phyloP scores from a whole-genome alignment of 2,797 vertebrate species.

The Gouania willdenowi region DNA sequence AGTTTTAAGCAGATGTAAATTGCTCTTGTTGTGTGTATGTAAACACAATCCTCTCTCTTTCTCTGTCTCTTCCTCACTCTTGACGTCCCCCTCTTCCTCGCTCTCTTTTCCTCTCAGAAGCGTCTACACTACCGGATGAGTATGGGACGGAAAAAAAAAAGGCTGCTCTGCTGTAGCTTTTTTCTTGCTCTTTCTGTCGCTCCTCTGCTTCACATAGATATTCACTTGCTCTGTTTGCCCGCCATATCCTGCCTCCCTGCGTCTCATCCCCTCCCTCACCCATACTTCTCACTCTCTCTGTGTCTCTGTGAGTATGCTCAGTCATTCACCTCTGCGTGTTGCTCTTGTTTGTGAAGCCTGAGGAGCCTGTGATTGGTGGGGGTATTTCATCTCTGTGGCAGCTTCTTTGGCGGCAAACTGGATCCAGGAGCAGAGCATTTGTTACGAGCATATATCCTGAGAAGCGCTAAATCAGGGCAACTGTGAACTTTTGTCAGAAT shows the following conservation, averaged over 20 bases:
- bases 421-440: slow-evolving; percentile 22
- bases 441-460: neutral
- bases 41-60: slow-evolving; percentile 3
- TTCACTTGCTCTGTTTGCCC: neutral
- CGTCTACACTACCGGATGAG: slow-evolving; percentile 47
- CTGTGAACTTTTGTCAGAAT: slow-evolving; percentile 45
- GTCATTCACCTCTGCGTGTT: slow-evolving; percentile 34
- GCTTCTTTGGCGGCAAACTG: slow-evolving; percentile 22
- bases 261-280: neutral
- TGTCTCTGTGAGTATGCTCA: slow-evolving; percentile 37
- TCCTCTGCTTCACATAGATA: neutral
- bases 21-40: slow-evolving; percentile 2
- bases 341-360: slow-evolving; percentile 39
- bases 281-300: slow-evolving; percentile 4
- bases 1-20: slow-evolving; percentile 7
- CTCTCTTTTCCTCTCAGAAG: slow-evolving; percentile 8
- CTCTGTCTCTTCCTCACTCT: neutral
- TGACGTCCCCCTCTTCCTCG: neutral
- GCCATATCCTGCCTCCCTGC: neutral
- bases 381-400: slow-evolving; percentile 16
- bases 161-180: slow-evolving; percentile 45
- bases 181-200: slow-evolving; percentile 20
- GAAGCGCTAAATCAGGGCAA: slow-evolving; percentile 14
- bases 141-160: slow-evolving; percentile 55
- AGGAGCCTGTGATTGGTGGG: slow-evolving; percentile 36